These are phyloP conservation scores for Melanocharis versteri DNA, from an alignment of 2,113 vertebrate species.

Conservation along the genomic window DNA sequence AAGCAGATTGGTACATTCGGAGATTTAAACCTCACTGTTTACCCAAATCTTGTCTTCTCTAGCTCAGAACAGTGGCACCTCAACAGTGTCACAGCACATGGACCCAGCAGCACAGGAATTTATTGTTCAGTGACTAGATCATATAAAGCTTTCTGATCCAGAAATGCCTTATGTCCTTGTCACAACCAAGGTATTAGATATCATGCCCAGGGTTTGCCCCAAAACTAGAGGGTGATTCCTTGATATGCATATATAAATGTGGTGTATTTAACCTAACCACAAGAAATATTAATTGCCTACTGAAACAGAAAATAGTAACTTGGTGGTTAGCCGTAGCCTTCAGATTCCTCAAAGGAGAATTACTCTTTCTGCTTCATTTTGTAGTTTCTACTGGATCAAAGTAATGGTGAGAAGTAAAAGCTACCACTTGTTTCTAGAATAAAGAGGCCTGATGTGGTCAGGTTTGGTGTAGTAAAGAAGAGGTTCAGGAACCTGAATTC, in stretches of 20 bases:
- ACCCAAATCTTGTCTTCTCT: not conserved
- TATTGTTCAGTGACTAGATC: not conserved
- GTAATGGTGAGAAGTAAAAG: not conserved
- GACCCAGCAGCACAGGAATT: not conserved
- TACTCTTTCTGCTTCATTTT: not conserved
- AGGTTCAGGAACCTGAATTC: not conserved
- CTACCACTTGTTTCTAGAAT: not conserved
- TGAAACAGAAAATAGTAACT: not conserved
- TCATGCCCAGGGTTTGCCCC: not conserved
- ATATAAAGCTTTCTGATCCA: not conserved
- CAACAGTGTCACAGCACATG: not conserved
- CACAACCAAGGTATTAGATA: not conserved
- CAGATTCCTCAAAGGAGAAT: not conserved
- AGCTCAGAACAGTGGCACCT: not conserved
- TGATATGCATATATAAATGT: not conserved
- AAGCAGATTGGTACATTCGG: not conserved
- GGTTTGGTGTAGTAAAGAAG: not conserved
- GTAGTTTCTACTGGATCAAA: not conserved
- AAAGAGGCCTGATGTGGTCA: not conserved
- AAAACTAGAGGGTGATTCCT: not conserved
- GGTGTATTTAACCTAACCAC: not conserved
- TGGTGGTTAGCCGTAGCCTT: not conserved
- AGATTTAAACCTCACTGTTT: not conserved
- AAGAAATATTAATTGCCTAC: not conserved
- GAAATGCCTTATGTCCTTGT: not conserved